A percentile compares a stretch with the other conserved stretches of the same genome.
These are phyloP conservation scores for Orthosia cruda DNA, from an alignment of 2,888 invertebrate species.

Conservation along the genomic window DNA sequence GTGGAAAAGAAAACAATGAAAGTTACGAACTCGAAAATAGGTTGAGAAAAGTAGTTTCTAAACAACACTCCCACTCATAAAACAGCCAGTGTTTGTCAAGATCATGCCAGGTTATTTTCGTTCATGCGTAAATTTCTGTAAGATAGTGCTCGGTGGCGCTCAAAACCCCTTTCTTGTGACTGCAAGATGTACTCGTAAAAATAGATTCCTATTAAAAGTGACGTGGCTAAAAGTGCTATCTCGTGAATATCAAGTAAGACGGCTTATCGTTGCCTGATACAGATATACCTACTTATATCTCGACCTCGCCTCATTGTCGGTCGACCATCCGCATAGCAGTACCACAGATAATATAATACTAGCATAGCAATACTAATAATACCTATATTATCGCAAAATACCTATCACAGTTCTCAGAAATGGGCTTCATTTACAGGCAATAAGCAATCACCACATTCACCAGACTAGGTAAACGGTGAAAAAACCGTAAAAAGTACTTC, in stretches of 20 bases:
- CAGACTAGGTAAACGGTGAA: not conserved
- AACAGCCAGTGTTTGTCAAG: constrained; percentile 52
- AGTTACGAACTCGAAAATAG: constrained; percentile 27
- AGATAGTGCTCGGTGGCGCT: constrained; percentile 18
- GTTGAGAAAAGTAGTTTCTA: constrained; percentile 48
- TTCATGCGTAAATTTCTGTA: constrained; percentile 42
- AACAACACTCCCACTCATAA: constrained; percentile 50
- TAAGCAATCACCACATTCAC: not conserved
- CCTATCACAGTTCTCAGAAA: not conserved
- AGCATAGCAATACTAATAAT: constrained; percentile 37
- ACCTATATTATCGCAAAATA: constrained; percentile 13
- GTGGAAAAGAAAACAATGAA: constrained; percentile 25
- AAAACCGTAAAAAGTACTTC: not conserved
- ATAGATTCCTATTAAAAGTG: constrained; percentile 20
- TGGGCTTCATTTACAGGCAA: not conserved
- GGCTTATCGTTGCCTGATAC: constrained; percentile 37
- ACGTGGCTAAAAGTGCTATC: constrained; percentile 45
- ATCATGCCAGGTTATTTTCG: constrained; percentile 53
- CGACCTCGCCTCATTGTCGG: constrained; percentile 50
- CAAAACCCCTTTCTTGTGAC: constrained; percentile 17
- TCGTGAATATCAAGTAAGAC: constrained; percentile 39
- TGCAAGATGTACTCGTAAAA: constrained; percentile 14
- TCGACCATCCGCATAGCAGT: constrained; percentile 43
- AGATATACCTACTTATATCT: constrained; percentile 28
- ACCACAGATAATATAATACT: no score